Conservation (phyloP, 1,140 invertebrate genomes). For the Neodiprion pinetum region DNA sequence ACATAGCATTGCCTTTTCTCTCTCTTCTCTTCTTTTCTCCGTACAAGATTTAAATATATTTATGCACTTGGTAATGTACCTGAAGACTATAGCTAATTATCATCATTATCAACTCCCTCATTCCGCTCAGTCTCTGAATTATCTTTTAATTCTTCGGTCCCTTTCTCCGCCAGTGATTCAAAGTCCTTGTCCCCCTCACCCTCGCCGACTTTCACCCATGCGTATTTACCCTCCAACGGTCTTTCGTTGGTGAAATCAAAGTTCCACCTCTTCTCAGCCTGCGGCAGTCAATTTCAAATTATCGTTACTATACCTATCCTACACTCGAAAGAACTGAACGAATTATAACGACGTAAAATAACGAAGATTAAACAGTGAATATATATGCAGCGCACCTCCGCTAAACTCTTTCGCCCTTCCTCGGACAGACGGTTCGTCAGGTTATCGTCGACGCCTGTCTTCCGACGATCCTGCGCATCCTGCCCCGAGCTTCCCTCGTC, state of each 20-base stretch:
- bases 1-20: too few relatives aligned
- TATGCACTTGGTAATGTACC: too few relatives aligned
- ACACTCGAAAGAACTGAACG: too few relatives aligned
- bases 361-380: conserved; percentile 12
- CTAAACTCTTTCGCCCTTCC: conserved; percentile 30
- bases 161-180: conserved; percentile 1
- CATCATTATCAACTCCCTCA: conserved; percentile 18
- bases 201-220: conserved; percentile 46
- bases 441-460: conserved; percentile 32
- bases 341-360: conserved; percentile 6
- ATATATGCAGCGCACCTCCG: conserved; percentile 36
- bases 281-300: background rate
- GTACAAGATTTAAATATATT: too few relatives aligned
- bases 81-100: background rate
- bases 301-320: background rate
- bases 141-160: conserved; percentile 27
- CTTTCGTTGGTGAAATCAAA: conserved; percentile 53
- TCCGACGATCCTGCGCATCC: background rate
- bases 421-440: conserved; percentile 31
- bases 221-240: conserved; percentile 46
- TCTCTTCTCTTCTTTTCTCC: too few relatives aligned
- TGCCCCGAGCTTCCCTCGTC: conserved; percentile 30
- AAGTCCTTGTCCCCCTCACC: conserved; percentile 26
- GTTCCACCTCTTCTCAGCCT: conserved; percentile 53
- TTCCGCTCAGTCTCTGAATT: conserved; percentile 19